Percentiles rank a stretch among this genome's conserved stretches.
These are phyloP conservation scores for Philaethria dido DNA, from an alignment of 2,888 invertebrate genomes.

Conservation along the genomic window DNA sequence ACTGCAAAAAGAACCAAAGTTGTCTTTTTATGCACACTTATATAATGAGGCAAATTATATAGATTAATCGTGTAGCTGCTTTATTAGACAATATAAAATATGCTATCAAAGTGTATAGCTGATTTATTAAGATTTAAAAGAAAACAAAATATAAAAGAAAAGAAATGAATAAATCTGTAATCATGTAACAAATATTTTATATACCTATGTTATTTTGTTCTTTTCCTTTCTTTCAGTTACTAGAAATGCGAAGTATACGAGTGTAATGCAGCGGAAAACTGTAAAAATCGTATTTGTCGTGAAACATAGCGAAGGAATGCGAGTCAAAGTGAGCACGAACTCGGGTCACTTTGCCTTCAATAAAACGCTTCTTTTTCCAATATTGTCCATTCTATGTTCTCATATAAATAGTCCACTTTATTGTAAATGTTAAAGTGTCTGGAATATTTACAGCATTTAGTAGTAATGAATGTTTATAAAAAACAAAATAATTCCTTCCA, in stretches of 20 bases:
- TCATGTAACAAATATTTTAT: neutral
- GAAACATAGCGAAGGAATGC: conserved; percentile 17
- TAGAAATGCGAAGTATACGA: neutral
- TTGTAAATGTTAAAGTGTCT: neutral
- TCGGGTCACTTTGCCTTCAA: conserved; percentile 15
- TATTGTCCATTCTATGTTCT: conserved; percentile 1
- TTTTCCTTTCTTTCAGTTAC: neutral
- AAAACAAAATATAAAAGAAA: neutral
- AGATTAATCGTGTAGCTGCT: no score
- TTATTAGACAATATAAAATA: no score
- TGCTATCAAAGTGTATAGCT: no score
- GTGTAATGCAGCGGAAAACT: conserved; percentile 17
- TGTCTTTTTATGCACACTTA: no score
- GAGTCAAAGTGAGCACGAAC: conserved; percentile 8
- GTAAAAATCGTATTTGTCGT: conserved; percentile 26
- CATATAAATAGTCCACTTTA: neutral
- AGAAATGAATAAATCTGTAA: neutral
- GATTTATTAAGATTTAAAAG: no score
- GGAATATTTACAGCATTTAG: neutral
- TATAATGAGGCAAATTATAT: no score
- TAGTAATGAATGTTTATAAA: neutral
- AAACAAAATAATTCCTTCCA: no score
- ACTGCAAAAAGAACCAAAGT: no score
- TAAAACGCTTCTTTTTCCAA: neutral
- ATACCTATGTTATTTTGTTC: neutral